Percentiles rank a stretch among this genome's conserved stretches.
Conservation (phyloP, 2,797 vertebrate species). For the Dermochelys coriacea region DNA sequence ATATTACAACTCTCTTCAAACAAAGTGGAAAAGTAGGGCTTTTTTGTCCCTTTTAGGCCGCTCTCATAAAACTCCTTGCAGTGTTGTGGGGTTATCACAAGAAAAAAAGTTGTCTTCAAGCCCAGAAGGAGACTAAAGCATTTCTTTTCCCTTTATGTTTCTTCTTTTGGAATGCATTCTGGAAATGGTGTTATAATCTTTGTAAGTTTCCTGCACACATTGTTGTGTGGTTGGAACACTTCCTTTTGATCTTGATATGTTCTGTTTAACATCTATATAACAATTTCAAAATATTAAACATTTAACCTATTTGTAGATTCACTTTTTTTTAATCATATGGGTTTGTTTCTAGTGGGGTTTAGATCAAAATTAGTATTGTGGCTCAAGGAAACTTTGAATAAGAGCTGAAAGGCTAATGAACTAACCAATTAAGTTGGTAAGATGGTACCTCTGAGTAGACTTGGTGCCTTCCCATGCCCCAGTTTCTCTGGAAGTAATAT, state of each 20-base stretch:
- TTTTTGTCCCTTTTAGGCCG: neutral
- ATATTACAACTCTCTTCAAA: neutral
- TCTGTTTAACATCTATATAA: neutral
- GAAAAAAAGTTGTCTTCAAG: neutral
- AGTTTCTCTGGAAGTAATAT: neutral
- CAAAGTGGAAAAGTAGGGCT: neutral
- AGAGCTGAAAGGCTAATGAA: constrained; percentile 35
- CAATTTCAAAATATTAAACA: neutral
- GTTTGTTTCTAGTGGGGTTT: neutral
- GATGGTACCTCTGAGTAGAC: neutral
- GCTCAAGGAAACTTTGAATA: neutral
- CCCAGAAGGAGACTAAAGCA: neutral
- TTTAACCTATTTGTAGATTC: neutral
- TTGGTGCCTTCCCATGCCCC: rapidly evolving
- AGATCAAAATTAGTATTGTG: neutral
- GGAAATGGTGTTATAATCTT: neutral
- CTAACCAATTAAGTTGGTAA: neutral
- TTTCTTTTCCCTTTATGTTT: neutral
- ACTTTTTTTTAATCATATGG: neutral
- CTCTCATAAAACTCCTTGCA: rapidly evolving
- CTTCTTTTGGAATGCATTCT: constrained; percentile 3
- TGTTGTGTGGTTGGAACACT: neutral
- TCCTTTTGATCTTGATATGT: constrained; percentile 16
- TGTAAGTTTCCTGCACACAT: neutral
- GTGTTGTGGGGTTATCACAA: neutral